Evolutionary conservation across 2,888 invertebrate genomes (phyloP), one percentile per base, ranked within the genome.

Genomic region (Cheilosia pagana): DNA sequence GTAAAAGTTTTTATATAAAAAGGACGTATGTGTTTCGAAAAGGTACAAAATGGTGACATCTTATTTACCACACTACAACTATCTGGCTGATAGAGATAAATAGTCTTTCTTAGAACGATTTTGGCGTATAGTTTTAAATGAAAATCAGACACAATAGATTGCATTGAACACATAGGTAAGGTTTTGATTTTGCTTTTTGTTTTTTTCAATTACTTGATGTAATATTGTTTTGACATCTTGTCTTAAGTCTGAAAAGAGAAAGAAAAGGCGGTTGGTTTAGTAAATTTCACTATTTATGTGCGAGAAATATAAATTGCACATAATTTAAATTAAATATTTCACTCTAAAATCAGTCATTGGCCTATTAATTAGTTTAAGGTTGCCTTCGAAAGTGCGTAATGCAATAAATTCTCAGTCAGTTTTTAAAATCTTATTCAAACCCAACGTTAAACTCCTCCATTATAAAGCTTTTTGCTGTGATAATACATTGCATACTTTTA

Each of bases 1-100:
- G 71, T 87, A 86, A 79, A 86, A 81, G 45, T 72, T 81, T 87
- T 81, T 75, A 87, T 87, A 74, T 86, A 81, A 87, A 87, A 71
- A 85, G 88, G 88, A 88, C 88, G 88, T 87, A 87, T 88, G 86
- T 83, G 88, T 87, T 88, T 88, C 87, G 75, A 87, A 86, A 82
- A 88, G 88, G 88, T 88, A 88, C 88, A 87, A 87, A 87, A 85
- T 86, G 81, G 87, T 76, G 87, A 85, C 88, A 88, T 88, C 82
- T 87, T 87, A 53, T 75, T 83, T 55, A 59, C 76, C 85, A 81
- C 79, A 39, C 74, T 59, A 59, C 52, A 63, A 59, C 43, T 83
- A 74, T 75, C 83, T 83, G 79, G 81, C 65, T 19, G 70, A 67
- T 75, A 43, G 75, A 71, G 81, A 85, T 85, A 62, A 67, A 81